These are phyloP conservation scores for Antheraea mylitta DNA, from an alignment of 1,140 invertebrate species.

Conservation along the genomic window DNA sequence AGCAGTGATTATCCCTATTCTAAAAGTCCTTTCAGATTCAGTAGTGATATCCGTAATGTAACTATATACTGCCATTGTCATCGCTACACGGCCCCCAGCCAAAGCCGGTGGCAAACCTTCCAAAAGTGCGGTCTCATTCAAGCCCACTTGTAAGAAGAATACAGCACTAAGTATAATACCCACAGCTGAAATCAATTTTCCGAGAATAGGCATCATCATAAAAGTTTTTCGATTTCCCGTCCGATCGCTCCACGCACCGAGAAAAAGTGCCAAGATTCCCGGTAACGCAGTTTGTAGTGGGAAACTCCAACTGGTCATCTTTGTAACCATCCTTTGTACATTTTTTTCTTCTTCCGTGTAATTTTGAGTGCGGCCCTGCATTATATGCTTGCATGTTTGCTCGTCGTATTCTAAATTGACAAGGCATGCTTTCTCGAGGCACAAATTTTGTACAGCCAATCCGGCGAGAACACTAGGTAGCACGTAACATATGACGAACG, in stretches of 20 bases:
- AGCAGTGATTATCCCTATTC: slow-evolving; percentile 80
- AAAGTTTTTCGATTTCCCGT: slow-evolving; percentile 81
- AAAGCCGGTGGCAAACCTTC: slow-evolving; percentile 79
- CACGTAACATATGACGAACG: slow-evolving; percentile 79
- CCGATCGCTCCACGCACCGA: slow-evolving; percentile 82
- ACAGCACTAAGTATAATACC: slow-evolving; percentile 78
- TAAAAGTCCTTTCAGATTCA: slow-evolving; percentile 78
- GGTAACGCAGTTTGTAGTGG: slow-evolving; percentile 80
- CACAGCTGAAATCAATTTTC: slow-evolving; percentile 73
- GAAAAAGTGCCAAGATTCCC: slow-evolving; percentile 78
- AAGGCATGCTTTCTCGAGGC: slow-evolving; percentile 82
- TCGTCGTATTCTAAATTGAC: slow-evolving; percentile 80
- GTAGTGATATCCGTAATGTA: slow-evolving; percentile 81
- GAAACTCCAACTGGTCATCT: slow-evolving; percentile 80
- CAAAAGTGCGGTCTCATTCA: slow-evolving; percentile 78
- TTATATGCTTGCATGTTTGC: slow-evolving; percentile 77
- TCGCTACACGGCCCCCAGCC: slow-evolving; percentile 78
- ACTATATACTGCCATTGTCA: slow-evolving; percentile 81
- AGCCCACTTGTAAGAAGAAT: slow-evolving; percentile 77
- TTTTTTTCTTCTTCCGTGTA: slow-evolving; percentile 74
- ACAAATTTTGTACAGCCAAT: slow-evolving; percentile 80
- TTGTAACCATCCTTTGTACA: slow-evolving; percentile 78
- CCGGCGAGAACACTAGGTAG: slow-evolving; percentile 78
- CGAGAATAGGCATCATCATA: slow-evolving; percentile 79
- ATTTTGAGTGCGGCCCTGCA: slow-evolving; percentile 69